These are phyloP conservation scores for Ylistrum balloti DNA, from an alignment of 1,140 invertebrate genomes.

Conservation along the genomic window DNA sequence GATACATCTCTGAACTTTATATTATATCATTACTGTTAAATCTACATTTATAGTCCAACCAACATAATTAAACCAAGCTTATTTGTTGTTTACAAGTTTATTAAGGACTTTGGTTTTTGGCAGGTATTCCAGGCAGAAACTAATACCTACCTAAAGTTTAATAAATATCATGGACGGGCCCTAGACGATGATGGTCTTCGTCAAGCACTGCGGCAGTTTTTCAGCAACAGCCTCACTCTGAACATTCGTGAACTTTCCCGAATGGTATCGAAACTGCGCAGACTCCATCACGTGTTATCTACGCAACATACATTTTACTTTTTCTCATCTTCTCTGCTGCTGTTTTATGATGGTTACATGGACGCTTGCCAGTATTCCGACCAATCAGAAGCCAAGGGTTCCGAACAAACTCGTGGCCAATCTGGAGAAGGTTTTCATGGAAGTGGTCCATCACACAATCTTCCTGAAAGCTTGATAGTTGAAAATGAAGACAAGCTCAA, in stretches of 20 bases:
- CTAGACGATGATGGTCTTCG: conserved; percentile 92
- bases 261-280: conserved; percentile 89
- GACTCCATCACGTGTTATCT: conserved; percentile 89
- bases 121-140: conserved; percentile 89
- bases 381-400: background rate
- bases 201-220: conserved; percentile 91
- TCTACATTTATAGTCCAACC: no score
- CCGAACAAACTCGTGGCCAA: conserved; percentile 43
- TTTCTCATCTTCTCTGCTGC: conserved; percentile 95
- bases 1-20: no score
- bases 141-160: conserved; percentile 89
- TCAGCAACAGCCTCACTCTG: conserved; percentile 90
- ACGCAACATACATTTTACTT: conserved; percentile 95
- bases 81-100: no score
- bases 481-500: background rate
- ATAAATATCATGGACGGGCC: conserved; percentile 95
- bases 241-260: conserved; percentile 88
- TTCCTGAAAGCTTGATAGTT: background rate
- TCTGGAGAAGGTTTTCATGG: conserved; percentile 1
- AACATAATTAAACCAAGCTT: no score
- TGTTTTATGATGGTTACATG: conserved; percentile 92
- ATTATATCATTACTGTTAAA: no score
- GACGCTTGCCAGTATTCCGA: background rate
- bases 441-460: background rate
- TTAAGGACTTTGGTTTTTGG: conserved; percentile 59